Evolutionary conservation across 2,888 invertebrate genomes (phyloP).

Genomic region (Drosophila quinaria): DNA sequence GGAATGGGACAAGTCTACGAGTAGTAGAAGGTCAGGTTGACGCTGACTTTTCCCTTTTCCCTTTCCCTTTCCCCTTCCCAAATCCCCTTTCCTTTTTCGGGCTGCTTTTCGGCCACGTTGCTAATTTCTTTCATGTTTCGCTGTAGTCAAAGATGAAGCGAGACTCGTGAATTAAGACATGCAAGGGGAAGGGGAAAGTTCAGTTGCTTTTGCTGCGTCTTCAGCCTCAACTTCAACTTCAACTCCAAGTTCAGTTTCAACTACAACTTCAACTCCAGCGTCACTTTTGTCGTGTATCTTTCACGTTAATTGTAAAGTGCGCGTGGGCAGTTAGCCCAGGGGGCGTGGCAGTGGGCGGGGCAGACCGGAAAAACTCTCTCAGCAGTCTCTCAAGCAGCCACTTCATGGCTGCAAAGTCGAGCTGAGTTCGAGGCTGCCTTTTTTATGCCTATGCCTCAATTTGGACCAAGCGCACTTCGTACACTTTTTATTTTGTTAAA

Average conservation of each 20-base stretch:
- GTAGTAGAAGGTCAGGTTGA: slow-evolving; percentile 50
- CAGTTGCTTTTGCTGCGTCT: slow-evolving; percentile 26
- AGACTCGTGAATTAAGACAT: not conserved
- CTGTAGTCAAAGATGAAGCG: slow-evolving; percentile 20
- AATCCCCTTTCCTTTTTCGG: not conserved
- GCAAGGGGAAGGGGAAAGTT: too few species aligned
- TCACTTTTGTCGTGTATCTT: slow-evolving; percentile 68
- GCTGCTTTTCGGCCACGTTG: slow-evolving; percentile 66
- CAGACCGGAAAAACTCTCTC: slow-evolving; percentile 33
- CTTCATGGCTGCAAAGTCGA: slow-evolving; percentile 21
- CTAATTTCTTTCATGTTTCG: slow-evolving; percentile 76
- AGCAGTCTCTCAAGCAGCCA: slow-evolving; percentile 50
- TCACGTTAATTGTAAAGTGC: slow-evolving; percentile 72
- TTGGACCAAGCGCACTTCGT: slow-evolving; percentile 44
- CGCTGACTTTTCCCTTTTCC: not conserved
- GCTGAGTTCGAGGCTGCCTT: slow-evolving; percentile 16
- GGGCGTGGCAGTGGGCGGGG: not conserved
- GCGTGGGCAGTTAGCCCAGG: not conserved
- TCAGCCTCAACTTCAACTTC: slow-evolving; percentile 26
- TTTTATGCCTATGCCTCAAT: slow-evolving; percentile 33
- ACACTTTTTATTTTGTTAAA: slow-evolving; percentile 4
- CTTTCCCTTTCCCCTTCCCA: too few species aligned
- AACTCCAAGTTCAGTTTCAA: slow-evolving; percentile 21
- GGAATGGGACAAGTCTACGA: not conserved
- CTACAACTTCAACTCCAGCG: slow-evolving; percentile 26